Base-by-base conservation (phyloP, 2,113 vertebrate species). In the Thunnus thynnus region DNA sequence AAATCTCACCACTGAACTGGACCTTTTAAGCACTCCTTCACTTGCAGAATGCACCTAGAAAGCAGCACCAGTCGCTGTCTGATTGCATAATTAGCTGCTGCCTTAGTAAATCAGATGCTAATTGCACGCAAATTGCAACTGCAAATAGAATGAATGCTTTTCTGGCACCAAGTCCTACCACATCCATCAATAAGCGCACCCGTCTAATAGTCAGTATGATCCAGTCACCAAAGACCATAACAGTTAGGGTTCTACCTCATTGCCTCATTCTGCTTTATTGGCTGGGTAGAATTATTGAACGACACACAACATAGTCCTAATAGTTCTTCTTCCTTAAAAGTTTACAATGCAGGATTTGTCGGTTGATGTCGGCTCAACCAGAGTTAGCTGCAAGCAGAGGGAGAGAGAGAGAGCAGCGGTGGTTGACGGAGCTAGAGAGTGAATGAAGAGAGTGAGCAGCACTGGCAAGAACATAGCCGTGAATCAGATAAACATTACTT, bases 61-160 rank as follows among this genome's bases (percentile, higher is more conserved):
- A 30, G 50, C 72, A 44, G 72, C n/a, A 41, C 10, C 74, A 69
- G 57, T 44, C 52, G 16, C 36, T 41, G 36, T 41, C 68, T 92
- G 83, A 89, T 87, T 87, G 72, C 72, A 22, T 86, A 63, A 91
- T 89, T 82, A 80, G 58, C 65, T 72, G 72, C 64, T 77, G 77
- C n/a, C 64, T 79, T 68, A 62, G 71, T 82, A 88, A 89, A 91
- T 85, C 77, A 86, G 57, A 76, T 69, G 78, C 82, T 89, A 88
- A 92, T 88, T 85, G 78, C 65, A 69, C 77, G 25, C 75, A 87
- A 72, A 88, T 61, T 85, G 85, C 32, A 3, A 70, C 64, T 65
- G 72, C 60, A 83, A 81, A 88, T 60, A 83, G 61, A 82, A 58
- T 62, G 44, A 66, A 70, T 47, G 46, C 51, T 41, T 76, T 44